Conservation (phyloP, 2,888 invertebrate species). For the Diarsia rubi region DNA sequence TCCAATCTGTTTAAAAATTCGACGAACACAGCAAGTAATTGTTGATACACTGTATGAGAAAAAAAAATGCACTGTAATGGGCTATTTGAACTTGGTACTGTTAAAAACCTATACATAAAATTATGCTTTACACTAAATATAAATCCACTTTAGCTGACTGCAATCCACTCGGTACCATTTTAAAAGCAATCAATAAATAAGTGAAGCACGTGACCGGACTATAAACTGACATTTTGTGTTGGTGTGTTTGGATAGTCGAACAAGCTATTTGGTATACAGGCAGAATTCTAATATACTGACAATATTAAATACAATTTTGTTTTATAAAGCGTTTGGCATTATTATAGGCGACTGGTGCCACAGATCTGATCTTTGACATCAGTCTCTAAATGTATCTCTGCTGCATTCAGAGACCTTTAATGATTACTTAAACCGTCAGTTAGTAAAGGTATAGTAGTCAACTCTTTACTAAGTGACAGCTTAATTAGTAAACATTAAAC, state of each 20-base stretch:
- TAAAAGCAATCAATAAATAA: conserved; percentile 37
- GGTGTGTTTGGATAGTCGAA: neutral
- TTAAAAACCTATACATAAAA: neutral
- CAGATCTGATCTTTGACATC: no score
- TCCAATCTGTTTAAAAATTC: neutral
- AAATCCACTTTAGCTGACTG: neutral
- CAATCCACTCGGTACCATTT: neutral
- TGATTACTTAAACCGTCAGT: no score
- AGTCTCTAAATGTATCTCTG: no score
- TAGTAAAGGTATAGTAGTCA: no score
- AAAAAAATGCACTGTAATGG: neutral
- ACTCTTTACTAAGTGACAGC: no score
- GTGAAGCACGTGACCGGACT: conserved; percentile 26
- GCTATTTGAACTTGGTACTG: neutral
- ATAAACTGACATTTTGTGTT: conserved; percentile 6
- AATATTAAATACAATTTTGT: no score
- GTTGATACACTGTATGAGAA: neutral
- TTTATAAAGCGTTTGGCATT: no score
- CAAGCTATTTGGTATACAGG: no score
- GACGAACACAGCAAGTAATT: neutral
- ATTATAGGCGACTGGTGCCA: no score
- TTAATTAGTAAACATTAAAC: no score
- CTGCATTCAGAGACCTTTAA: no score
- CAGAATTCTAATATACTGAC: no score
- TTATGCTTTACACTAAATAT: neutral